Percentiles rank a stretch among this genome's conserved stretches.
Evolutionary conservation across 2,797 vertebrate species (phyloP).

Genomic region (Manis pentadactyla): DNA sequence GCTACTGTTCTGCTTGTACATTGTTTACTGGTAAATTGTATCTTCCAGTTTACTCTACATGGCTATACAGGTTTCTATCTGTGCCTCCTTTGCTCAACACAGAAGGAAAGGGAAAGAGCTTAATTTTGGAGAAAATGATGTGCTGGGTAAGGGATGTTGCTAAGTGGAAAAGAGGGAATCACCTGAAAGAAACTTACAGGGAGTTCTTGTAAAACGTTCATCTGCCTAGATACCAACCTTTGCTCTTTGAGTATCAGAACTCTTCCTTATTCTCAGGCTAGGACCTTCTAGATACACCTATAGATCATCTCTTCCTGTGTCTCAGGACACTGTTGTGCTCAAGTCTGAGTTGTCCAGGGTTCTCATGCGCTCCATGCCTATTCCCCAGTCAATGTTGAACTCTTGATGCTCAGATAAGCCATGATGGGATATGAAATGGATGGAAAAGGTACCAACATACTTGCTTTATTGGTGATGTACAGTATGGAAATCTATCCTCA

Average conservation of each 20-base stretch:
- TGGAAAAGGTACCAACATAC: background rate
- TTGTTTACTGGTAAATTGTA: background rate
- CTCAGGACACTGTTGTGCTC: background rate
- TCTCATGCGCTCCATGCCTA: background rate
- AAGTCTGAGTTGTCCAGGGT: background rate
- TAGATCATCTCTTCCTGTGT: background rate
- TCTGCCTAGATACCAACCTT: background rate
- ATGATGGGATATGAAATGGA: accelerated
- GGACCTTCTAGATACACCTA: background rate
- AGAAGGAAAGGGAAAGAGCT: background rate
- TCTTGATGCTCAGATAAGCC: too few relatives aligned
- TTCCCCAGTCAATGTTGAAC: background rate
- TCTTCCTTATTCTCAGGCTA: background rate
- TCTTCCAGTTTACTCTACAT: background rate
- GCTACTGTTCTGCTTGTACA: background rate
- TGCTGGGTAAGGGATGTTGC: background rate
- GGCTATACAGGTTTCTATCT: background rate
- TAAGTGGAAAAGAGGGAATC: background rate
- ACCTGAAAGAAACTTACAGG: background rate
- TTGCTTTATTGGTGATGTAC: background rate
- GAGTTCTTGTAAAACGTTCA: background rate
- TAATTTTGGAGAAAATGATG: background rate
- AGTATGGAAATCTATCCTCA: background rate
- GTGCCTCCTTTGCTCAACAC: background rate
- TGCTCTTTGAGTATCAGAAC: background rate